Conservation (phyloP, 2,797 vertebrate genomes). For the Hyperoplus immaculatus region DNA sequence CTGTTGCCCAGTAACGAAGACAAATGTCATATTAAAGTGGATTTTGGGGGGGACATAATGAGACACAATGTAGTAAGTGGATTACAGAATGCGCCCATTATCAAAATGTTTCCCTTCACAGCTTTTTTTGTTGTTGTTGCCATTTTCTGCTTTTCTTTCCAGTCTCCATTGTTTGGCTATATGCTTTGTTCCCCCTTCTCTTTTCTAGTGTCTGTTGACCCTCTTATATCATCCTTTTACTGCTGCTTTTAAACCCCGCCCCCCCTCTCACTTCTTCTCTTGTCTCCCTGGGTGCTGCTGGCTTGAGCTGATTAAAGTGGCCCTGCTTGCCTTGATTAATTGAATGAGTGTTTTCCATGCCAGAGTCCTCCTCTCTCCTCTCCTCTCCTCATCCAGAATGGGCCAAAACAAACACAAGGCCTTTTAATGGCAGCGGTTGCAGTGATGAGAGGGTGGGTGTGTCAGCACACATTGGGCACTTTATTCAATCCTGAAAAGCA, state of each 20-base stretch:
- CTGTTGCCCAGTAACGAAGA: not conserved
- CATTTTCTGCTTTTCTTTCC: not conserved
- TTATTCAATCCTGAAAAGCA: constrained; percentile 2
- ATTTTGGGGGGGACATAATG: not conserved
- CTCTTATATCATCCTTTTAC: constrained; percentile 31
- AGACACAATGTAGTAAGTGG: not conserved
- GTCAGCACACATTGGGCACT: constrained; percentile 29
- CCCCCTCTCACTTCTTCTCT: constrained; percentile 28
- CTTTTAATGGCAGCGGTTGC: constrained; percentile 41
- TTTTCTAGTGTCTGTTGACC: constrained; percentile 21
- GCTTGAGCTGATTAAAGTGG: constrained; percentile 76
- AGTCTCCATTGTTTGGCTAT: not conserved
- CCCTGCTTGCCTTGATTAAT: constrained; percentile 75
- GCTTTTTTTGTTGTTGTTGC: not conserved
- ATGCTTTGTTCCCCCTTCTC: constrained; percentile 1
- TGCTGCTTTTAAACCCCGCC: constrained; percentile 34
- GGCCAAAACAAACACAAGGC: constrained; percentile 44
- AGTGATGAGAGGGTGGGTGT: constrained; percentile 28
- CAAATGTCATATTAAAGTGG: too few relatives aligned
- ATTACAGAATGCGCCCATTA: not conserved
- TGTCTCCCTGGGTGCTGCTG: constrained; percentile 36
- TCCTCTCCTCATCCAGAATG: not conserved
- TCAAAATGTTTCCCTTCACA: not conserved
- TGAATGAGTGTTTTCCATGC: constrained; percentile 67
- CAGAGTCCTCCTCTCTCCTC: constrained; percentile 27